Evolutionary conservation across 1,140 invertebrate species (phyloP).

Genomic region (Aricia agestis): DNA sequence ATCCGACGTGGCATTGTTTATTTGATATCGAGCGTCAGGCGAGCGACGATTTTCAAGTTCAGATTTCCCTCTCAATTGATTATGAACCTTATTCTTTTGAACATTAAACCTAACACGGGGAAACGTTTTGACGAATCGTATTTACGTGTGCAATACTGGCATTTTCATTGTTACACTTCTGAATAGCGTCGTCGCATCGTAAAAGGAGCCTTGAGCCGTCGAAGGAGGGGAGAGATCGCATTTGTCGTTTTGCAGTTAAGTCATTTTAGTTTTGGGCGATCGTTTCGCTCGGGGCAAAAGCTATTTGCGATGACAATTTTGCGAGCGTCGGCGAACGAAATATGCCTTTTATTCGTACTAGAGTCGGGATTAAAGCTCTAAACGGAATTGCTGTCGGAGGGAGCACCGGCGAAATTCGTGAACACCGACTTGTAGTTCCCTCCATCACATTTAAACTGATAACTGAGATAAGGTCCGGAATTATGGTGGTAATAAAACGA

Average conservation of each 20-base stretch:
- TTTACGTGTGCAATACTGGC: slow-evolving; percentile 71
- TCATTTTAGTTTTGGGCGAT: slow-evolving; percentile 38
- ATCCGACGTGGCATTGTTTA: slow-evolving; percentile 51
- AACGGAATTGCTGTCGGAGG: slow-evolving; percentile 68
- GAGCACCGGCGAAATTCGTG: slow-evolving; percentile 59
- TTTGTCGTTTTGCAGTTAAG: slow-evolving; percentile 29
- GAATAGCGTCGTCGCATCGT: slow-evolving; percentile 21
- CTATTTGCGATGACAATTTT: slow-evolving; percentile 76
- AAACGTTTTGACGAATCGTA: slow-evolving; percentile 56
- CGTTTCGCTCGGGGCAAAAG: slow-evolving; percentile 58
- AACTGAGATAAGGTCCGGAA: slow-evolving; percentile 13
- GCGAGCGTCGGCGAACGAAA: slow-evolving; percentile 68
- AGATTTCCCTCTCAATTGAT: slow-evolving; percentile 63
- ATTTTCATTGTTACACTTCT: slow-evolving; percentile 73
- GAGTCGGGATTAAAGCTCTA: slow-evolving; percentile 69
- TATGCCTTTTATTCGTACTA: slow-evolving; percentile 73
- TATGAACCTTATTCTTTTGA: slow-evolving; percentile 58
- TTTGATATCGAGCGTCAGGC: slow-evolving; percentile 75
- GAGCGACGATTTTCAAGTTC: slow-evolving; percentile 74
- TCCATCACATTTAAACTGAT: slow-evolving; percentile 7
- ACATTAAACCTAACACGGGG: slow-evolving; percentile 51
- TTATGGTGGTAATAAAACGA: slow-evolving; percentile 11
- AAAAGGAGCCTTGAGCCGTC: slow-evolving; percentile 31
- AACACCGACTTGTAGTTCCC: slow-evolving; percentile 47
- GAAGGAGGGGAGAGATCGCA: slow-evolving; percentile 30